Conservation (phyloP, 2,888 invertebrate species). For the Priocnemis perturbator region DNA sequence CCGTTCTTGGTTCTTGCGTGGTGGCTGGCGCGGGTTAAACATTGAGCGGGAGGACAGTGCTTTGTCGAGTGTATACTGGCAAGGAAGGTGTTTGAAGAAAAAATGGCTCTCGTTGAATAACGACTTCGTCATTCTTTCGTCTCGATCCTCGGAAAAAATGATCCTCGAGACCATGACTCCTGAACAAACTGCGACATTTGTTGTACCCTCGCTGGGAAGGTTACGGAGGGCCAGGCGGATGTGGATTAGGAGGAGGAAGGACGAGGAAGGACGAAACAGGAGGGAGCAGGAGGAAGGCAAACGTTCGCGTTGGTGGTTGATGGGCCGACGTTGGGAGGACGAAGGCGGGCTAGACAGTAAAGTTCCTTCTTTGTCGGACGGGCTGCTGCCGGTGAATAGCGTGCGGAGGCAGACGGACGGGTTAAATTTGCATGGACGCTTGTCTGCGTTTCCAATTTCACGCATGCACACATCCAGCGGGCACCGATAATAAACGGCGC, state of each 20-base stretch:
- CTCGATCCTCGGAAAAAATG: too few species aligned
- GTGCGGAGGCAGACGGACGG: conserved; percentile 61
- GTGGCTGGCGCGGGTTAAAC: too few species aligned
- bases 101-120: too few species aligned
- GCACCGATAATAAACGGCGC: conserved; percentile 58
- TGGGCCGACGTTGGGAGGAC: conserved; percentile 33
- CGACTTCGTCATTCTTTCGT: too few species aligned
- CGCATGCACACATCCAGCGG: conserved; percentile 68
- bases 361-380: conserved; percentile 63
- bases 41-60: too few species aligned
- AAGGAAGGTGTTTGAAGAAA: too few species aligned
- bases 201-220: conserved; percentile 17
- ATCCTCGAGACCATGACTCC: too few species aligned
- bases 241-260: not conserved
- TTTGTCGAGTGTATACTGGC: too few species aligned
- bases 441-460: conserved; percentile 73
- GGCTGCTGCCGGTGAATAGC: conserved; percentile 53
- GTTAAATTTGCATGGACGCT: conserved; percentile 72
- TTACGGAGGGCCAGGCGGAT: too few species aligned
- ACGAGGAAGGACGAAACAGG: not conserved
- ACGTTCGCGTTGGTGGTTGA: conserved; percentile 54
- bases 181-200: too few species aligned
- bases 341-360: conserved; percentile 35
- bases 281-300: conserved; percentile 19
- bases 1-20: too few species aligned